Conservation (phyloP, 1,140 invertebrate genomes). For the Pachypeltis micranthus region DNA sequence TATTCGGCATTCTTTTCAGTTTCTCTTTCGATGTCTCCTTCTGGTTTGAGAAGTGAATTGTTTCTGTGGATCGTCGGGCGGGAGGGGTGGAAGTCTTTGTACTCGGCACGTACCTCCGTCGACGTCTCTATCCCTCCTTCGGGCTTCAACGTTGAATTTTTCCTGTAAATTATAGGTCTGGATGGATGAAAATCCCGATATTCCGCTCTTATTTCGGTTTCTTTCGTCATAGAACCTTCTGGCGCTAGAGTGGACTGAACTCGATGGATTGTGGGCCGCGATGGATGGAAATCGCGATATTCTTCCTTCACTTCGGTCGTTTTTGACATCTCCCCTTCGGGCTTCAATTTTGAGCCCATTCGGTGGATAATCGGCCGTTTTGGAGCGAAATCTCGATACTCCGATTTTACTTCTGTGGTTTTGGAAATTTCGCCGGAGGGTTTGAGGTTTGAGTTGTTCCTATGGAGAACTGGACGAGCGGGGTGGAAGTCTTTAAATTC, state of each 20-base stretch:
- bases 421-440: conserved; percentile 22
- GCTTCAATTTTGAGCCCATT: conserved; percentile 18
- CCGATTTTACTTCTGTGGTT: conserved; percentile 15
- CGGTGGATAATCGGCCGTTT: conserved; percentile 14
- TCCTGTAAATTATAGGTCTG: neutral
- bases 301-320: conserved; percentile 18
- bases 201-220: conserved; percentile 19
- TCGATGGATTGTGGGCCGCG: conserved; percentile 18
- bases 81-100: conserved; percentile 22
- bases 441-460: conserved; percentile 22
- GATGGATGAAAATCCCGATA: conserved; percentile 15
- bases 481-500: conserved; percentile 22
- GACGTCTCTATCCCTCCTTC: conserved; percentile 20
- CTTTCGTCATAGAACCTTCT: conserved; percentile 22
- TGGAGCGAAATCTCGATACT: conserved; percentile 19
- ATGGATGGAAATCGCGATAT: conserved; percentile 23
- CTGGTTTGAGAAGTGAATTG: conserved; percentile 16
- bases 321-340: conserved; percentile 23
- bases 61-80: conserved; percentile 15
- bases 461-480: conserved; percentile 11
- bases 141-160: conserved; percentile 14
- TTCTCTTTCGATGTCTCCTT: conserved; percentile 18
- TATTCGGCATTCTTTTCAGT: conserved; percentile 19
- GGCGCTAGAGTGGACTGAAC: conserved; percentile 19
- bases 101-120: conserved; percentile 20